Evolutionary conservation across 2,797 vertebrate species (phyloP), one percentile per base, ranked within the genome.

Genomic region (Trachops cirrhosus): DNA sequence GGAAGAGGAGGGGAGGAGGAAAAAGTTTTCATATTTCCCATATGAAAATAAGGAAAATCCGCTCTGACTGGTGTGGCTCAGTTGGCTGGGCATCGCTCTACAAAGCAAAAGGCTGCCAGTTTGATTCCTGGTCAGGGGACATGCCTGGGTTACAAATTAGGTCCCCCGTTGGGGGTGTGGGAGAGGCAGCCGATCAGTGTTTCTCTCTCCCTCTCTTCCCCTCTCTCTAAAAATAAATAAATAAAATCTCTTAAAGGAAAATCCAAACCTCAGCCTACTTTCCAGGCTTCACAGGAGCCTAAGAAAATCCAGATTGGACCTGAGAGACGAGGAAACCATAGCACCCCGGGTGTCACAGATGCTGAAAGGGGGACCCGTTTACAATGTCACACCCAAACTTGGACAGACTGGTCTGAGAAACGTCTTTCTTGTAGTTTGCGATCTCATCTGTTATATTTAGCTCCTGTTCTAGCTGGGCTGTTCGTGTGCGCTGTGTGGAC

Each of bases 401-500:
- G 74, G 74, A 74, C 46, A 62, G 34, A 9, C 34, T 46, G n/a
- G 21, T 41, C 21, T 70, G 32, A 46, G 54, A 41, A 83, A 52
- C 4, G 9, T 41, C 62, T 46, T 85, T 71, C 46, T 54, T 2
- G 1, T n/a, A 0, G n/a, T 73, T 89, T 29, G 7, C 39, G 44
- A 57, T n/a, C 62, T 59, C 70, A 22, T 1, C 16, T 41, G 68
- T 41, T 64, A 2, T 32, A 52, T 9, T 86, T 29, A 44, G 41
- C 3, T 19, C 52, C 26, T 24, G 15, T 5, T 11, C 3, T 32
- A 7, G 32, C 50, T 46, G 64, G 26, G 59, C 19, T 46, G 24
- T 52, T 68, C 18, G 3, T 9, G 44, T n/a, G 14, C 3, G 1
- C 1, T 21, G 3, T 11, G 21, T 99, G 83, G 98, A 93, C 97